Base-by-base conservation (phyloP, 2,888 invertebrate species). In the Lasioglossum villosulum region DNA sequence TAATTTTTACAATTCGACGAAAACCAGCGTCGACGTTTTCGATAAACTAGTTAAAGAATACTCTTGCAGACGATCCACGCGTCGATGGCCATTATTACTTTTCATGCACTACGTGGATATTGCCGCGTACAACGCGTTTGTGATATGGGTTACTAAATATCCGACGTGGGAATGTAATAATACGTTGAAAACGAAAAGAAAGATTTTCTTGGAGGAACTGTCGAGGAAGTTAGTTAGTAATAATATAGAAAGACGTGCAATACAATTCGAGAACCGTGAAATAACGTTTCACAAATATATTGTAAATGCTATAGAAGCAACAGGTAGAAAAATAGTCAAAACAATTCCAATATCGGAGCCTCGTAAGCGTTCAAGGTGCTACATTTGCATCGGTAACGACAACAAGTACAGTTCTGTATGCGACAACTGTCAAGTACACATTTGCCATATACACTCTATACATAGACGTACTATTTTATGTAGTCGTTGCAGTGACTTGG, bases 251-350 rank as follows among this genome's bases (percentile, higher is more conserved):
- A 71, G 78, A 16, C 71, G 78, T 4, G 59, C 59, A 16, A 78
- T 71, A 1, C 52, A 71, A 30, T 71, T 78, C 45, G 78, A 78
- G 5, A 78, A 71, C 27, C 71, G 56, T 4, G 52, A 78, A 4
- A 30, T 71, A 14, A n/a, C 19, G 23, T 37, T 56, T 23, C 66
- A 66, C 16, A 76, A 42, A 52, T 37, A 78, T 39, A 56, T 78
- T 56, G 30, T 71, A 14, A 71, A 39, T 10, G 78, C 78, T 6
- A 78, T 71, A 19, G 78, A 78, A 42, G 52, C 39, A 12, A 78
- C 71, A 4, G 78, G 78, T 14, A 71, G 78, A 16, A 78, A 78
- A 78, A 77, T 77, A 34, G 23, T 71, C 16, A 78, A 78, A 72
- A 78, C 52, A 6, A 56, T 30, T 42, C 39, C 39, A 23, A 39